phyloP scores from a whole-genome alignment of 2,888 invertebrate species.

The Aelia acuminata region DNA sequence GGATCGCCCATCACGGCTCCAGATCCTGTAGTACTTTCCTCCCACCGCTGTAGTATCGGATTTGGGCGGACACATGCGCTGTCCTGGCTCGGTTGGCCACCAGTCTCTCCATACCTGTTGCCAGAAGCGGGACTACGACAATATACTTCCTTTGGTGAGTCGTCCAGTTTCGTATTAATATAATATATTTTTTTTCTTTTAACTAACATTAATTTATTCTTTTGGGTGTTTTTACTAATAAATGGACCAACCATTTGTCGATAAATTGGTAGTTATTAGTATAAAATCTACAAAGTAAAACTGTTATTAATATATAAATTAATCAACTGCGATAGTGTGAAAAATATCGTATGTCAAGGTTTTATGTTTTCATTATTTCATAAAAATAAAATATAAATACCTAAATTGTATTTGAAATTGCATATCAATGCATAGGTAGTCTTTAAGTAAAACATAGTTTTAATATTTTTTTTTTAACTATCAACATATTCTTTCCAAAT shows the following conservation, averaged over 20 bases:
- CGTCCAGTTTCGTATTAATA: conserved; percentile 1
- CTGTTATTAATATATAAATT: background rate
- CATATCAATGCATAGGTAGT: too few species aligned
- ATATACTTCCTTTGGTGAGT: conserved; percentile 20
- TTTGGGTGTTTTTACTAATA: background rate
- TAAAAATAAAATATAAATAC: too few species aligned
- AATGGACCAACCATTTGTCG: background rate
- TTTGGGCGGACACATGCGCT: conserved; percentile 49
- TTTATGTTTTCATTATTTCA: too few species aligned
- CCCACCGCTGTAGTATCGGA: conserved; percentile 47
- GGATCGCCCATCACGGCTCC: background rate
- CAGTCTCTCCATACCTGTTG: conserved; percentile 47
- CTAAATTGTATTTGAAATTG: too few species aligned
- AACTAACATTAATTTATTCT: background rate
- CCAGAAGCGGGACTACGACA: conserved; percentile 40
- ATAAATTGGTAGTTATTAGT: background rate
- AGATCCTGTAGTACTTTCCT: conserved; percentile 14
- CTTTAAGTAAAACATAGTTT: too few species aligned
- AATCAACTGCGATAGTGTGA: background rate
- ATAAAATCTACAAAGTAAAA: background rate
- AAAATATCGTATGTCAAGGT: too few species aligned
- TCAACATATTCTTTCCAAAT: too few species aligned
- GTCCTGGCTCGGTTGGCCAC: background rate
- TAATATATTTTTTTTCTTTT: background rate
- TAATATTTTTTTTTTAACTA: too few species aligned